Conservation (phyloP, 2,797 vertebrate genomes). For the Myotis daubentonii region DNA sequence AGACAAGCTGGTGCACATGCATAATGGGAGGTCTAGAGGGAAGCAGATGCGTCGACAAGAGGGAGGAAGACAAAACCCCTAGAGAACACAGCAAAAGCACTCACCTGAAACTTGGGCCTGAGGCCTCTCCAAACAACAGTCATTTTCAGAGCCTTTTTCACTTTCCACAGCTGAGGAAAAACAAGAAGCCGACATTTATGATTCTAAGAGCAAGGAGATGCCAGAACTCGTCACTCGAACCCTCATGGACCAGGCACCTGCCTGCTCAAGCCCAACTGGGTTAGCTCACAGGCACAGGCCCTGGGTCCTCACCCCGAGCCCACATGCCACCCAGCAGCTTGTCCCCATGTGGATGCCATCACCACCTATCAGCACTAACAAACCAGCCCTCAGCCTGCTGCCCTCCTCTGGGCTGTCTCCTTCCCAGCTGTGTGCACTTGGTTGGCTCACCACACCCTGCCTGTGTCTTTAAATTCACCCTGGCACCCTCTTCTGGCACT, state of each 20-base stretch:
- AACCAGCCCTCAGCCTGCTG: background rate
- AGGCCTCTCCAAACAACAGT: conserved; percentile 88
- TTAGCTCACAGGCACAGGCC: background rate
- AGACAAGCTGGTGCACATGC: background rate
- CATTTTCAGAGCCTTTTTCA: conserved; percentile 94
- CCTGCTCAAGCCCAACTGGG: background rate
- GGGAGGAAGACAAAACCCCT: background rate
- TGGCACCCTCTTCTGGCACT: background rate
- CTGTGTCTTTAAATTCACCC: background rate
- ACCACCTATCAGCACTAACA: background rate
- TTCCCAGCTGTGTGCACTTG: background rate
- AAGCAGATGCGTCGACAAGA: background rate
- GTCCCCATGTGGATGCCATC: accelerated
- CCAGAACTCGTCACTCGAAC: accelerated
- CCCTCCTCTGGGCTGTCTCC: background rate
- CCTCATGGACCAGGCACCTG: accelerated
- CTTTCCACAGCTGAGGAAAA: conserved; percentile 93
- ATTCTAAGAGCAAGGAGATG: background rate
- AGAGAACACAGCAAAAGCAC: background rate
- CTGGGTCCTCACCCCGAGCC: background rate
- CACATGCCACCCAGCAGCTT: accelerated
- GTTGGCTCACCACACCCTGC: background rate
- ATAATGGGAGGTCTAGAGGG: background rate
- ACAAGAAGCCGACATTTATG: accelerated
- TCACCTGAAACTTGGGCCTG: conserved; percentile 87